A percentile compares a stretch with the other conserved stretches of the same genome.
These are phyloP conservation scores for Morone saxatilis DNA, from an alignment of 2,113 vertebrate species.

Conservation along the genomic window DNA sequence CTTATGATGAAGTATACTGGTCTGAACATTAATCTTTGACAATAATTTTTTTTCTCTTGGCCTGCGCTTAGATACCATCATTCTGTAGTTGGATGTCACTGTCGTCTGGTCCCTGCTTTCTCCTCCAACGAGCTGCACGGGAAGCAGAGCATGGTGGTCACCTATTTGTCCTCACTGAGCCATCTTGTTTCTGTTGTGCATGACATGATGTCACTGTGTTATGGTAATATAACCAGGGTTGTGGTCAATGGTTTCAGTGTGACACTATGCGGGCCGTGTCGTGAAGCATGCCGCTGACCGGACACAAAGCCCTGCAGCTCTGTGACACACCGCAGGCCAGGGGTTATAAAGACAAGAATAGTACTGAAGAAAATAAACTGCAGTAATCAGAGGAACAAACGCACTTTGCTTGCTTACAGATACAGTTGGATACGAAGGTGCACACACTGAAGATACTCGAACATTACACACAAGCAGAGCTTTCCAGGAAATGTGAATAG, in stretches of 20 bases:
- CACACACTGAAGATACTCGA: background rate
- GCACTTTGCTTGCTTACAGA: conserved; percentile 1
- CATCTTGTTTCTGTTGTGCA: conserved; percentile 1
- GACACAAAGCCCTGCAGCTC: conserved; percentile 36
- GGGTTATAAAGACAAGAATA: conserved; percentile 49
- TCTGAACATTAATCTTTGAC: conserved; percentile 22
- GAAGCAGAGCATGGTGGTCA: background rate
- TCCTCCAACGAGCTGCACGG: background rate
- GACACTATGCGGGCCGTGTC: conserved; percentile 29
- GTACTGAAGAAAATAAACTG: conserved; percentile 26
- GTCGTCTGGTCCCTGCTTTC: background rate
- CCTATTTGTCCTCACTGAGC: background rate
- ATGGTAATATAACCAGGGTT: conserved; percentile 25
- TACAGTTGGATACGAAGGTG: background rate
- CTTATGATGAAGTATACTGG: conserved; percentile 1
- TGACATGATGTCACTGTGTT: conserved; percentile 16
- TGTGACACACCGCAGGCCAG: conserved; percentile 24
- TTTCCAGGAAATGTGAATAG: conserved; percentile 13
- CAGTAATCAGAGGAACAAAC: conserved; percentile 27
- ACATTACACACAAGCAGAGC: background rate
- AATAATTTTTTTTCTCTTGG: background rate
- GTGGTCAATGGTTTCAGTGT: conserved; percentile 22
- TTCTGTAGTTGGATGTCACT: background rate
- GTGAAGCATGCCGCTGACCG: conserved; percentile 50
- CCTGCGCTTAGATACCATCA: background rate